phyloP scores from a whole-genome alignment of 2,113 vertebrate genomes.

The Antechinus stuartii region DNA sequence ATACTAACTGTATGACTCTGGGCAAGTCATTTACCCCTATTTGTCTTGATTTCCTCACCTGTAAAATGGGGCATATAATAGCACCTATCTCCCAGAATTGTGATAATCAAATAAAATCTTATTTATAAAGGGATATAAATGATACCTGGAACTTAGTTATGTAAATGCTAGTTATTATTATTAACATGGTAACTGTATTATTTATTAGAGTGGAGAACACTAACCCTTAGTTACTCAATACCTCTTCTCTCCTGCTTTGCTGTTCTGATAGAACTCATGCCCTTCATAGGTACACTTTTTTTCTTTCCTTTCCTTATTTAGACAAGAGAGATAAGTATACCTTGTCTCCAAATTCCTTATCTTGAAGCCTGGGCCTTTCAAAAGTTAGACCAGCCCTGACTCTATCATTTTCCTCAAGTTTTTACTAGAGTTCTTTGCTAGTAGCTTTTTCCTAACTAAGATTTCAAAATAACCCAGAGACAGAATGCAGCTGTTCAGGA shows the following conservation, averaged over 20 bases:
- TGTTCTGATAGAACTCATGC: background rate
- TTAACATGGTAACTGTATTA: background rate
- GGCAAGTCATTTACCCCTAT: background rate
- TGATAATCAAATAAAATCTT: background rate
- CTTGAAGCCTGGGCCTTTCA: background rate
- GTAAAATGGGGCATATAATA: background rate
- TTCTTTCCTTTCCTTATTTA: background rate
- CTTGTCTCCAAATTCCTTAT: background rate
- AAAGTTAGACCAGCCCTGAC: background rate
- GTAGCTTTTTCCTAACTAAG: background rate
- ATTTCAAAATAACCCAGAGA: slow-evolving; percentile 16
- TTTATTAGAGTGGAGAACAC: background rate
- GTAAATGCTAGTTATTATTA: background rate
- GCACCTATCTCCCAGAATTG: background rate
- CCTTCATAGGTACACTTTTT: background rate
- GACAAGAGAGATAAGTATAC: background rate
- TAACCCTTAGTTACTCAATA: background rate
- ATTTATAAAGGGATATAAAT: background rate
- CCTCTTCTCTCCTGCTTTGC: background rate
- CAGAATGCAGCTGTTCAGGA: background rate
- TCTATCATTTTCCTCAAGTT: slow-evolving; percentile 24
- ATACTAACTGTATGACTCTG: background rate
- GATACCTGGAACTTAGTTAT: background rate
- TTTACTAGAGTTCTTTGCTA: slow-evolving; percentile 8
- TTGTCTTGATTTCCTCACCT: background rate